Percentiles rank a stretch among this genome's conserved stretches.
These are phyloP conservation scores for Nymphicus hollandicus DNA, from an alignment of 2,113 vertebrate genomes.

Conservation along the genomic window DNA sequence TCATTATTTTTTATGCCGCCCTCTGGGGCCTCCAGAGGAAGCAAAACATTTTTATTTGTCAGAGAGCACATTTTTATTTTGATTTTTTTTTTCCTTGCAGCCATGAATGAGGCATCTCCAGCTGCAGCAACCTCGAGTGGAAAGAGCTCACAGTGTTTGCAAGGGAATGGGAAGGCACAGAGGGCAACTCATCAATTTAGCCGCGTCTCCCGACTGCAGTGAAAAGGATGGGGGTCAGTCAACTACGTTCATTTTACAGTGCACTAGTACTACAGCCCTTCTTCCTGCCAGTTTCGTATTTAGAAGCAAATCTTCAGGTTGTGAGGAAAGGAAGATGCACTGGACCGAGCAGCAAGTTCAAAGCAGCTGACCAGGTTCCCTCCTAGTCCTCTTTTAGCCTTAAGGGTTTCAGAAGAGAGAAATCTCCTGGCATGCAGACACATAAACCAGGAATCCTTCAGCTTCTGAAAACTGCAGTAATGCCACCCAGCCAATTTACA, in stretches of 20 bases:
- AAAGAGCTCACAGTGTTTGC: background rate
- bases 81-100: background rate
- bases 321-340: background rate
- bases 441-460: background rate
- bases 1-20: conserved; percentile 26
- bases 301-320: background rate
- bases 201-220: background rate
- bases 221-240: background rate
- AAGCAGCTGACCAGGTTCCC: background rate
- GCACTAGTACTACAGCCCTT: background rate
- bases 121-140: background rate
- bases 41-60: conserved; percentile 56
- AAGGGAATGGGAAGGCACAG: background rate
- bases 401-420: background rate
- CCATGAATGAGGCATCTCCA: conserved; percentile 42
- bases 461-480: background rate
- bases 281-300: background rate
- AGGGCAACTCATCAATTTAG: conserved; percentile 16
- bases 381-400: background rate
- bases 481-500: fast-evolving
- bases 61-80: conserved; percentile 10
- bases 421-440: background rate
- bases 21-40: conserved; percentile 55
- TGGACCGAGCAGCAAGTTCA: background rate
- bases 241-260: background rate